Base-by-base conservation (phyloP, 2,797 vertebrate species). In the Falco cherrug region DNA sequence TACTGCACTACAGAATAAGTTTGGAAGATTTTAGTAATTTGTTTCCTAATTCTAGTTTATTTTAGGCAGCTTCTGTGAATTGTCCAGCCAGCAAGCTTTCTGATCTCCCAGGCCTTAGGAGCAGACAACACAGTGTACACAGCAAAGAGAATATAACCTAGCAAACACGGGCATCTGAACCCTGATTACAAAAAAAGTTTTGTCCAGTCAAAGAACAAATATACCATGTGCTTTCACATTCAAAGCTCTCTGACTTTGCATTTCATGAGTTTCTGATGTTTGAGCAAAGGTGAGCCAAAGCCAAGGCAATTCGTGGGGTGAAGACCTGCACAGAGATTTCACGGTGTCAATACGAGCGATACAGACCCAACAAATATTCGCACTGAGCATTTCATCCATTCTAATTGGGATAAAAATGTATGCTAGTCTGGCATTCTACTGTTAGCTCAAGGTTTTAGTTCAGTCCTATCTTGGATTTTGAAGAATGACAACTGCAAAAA, bases 391-490 rank as follows among this genome's bases (percentile, higher is more conserved):
- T 89, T 85, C 64, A 80, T 93, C 77, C 84, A 35, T 60, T 67
- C 60, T 90, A 84, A 93, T 87, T 92, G 90, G 78, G 60, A 87
- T 75, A 43, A 70, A 92, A 92, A 93, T 41, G 4, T 83, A 82
- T 87, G 60, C 90, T 76, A 64, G 63, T 39, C 86, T 25, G 48
- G 71, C n/a, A 77, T 51, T 89, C 45, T 37, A 28, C 56, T 94
- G 92, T 95, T 96, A 87, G 81, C 86, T 94, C 81, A 89, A 91
- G 92, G 84, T 87, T 94, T 95, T 91, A 92, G 60, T 92, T 92
- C 84, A 91, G 50, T 84, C 67, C 29, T 54, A 11, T 5, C 48
- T 48, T 83, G 75, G 64, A 74, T 95, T 89, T 83, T 93, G 81
- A 87, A 68, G 75, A 93, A 70, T 50, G 78, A 87, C 67, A 68